Evolutionary conservation across 2,797 vertebrate species (phyloP).

Genomic region (Silurus lanzhouensis): DNA sequence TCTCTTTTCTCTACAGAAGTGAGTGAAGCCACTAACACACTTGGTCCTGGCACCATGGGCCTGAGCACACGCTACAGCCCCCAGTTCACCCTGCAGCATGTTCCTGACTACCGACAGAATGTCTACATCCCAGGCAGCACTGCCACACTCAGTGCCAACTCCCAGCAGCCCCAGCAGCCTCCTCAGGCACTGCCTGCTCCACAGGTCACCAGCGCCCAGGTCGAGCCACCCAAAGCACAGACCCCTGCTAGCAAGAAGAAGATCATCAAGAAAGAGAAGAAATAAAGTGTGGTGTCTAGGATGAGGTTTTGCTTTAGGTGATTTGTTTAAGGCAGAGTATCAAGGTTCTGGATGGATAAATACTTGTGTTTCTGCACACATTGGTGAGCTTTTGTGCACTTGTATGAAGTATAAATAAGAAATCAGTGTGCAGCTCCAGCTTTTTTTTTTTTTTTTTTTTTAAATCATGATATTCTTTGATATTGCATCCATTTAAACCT

Average conservation of each 20-base stretch:
- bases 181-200: conserved; percentile 75
- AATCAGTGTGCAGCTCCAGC: conserved; percentile 12
- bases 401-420: neutral
- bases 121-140: conserved; percentile 98
- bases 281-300: conserved; percentile 71
- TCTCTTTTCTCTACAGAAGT: conserved; percentile 75
- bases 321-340: neutral
- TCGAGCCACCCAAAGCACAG: conserved; percentile 77
- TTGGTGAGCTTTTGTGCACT: conserved; percentile 8
- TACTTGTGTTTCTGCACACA: conserved; percentile 59
- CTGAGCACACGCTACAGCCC: conserved; percentile 93
- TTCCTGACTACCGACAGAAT: conserved; percentile 97
- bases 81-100: conserved; percentile 97
- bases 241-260: conserved; percentile 96
- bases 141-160: conserved; percentile 87
- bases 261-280: conserved; percentile 96
- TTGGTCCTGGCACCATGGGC: conserved; percentile 94
- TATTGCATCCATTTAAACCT: conserved; percentile 8
- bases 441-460: neutral
- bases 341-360: conserved; percentile 46
- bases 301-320: neutral
- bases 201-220: conserved; percentile 67
- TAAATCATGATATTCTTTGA: neutral
- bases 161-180: conserved; percentile 80
- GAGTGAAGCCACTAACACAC: conserved; percentile 84